Evolutionary conservation across 2,797 vertebrate species (phyloP).

Genomic region (Halcyon smyrnensis): DNA sequence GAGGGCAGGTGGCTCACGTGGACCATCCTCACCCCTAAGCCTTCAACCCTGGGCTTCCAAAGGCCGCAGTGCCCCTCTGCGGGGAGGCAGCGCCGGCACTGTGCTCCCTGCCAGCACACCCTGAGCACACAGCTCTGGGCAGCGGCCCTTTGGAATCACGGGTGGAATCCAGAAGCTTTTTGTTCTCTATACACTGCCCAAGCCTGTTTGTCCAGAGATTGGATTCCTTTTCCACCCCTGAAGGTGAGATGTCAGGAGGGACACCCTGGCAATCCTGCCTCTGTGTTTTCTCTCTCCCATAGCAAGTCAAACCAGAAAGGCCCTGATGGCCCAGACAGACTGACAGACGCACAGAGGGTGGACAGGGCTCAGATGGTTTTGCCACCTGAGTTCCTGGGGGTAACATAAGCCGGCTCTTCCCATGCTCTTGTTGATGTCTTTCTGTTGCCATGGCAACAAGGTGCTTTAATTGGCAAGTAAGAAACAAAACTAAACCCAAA

Average conservation of each 20-base stretch:
- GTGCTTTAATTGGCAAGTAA: neutral
- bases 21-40: neutral
- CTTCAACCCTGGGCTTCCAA: neutral
- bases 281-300: neutral
- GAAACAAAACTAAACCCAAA: neutral
- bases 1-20: neutral
- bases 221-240: neutral
- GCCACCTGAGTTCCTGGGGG: neutral
- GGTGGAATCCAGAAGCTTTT: neutral
- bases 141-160: neutral
- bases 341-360: neutral
- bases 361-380: neutral
- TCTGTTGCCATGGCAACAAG: neutral
- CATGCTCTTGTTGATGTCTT: neutral
- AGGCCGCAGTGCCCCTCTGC: conserved; percentile 15
- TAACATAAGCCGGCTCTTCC: neutral
- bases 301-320: neutral
- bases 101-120: neutral
- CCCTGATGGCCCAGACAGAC: neutral
- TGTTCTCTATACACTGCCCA: rapidly evolving
- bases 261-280: neutral
- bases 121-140: neutral
- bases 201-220: neutral
- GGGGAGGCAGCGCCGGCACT: rapidly evolving
- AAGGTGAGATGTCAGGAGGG: neutral